phyloP scores from a whole-genome alignment of 2,888 invertebrate genomes.

The Lysandra coridon region DNA sequence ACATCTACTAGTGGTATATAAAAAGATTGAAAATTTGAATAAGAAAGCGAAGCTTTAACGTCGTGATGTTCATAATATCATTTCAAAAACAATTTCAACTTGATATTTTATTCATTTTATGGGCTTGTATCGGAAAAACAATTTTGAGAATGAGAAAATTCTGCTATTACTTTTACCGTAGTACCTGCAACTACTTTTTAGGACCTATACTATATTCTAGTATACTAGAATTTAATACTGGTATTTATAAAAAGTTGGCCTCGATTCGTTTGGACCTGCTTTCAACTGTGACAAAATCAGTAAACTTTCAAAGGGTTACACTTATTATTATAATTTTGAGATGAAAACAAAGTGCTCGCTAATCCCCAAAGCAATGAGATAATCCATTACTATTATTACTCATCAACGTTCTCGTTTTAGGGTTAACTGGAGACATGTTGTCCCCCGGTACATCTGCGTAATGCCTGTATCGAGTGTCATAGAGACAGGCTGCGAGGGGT shows the following conservation, averaged over 20 bases:
- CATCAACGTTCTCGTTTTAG: constrained; percentile 63
- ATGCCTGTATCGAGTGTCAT: constrained; percentile 70
- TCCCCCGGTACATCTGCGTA: constrained; percentile 57
- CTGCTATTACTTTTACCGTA: not conserved
- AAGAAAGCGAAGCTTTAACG: not conserved
- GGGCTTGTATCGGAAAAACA: not conserved
- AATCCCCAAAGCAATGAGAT: constrained; percentile 47
- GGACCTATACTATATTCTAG: too few species aligned
- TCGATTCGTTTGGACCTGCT: not conserved
- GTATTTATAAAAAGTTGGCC: too few species aligned
- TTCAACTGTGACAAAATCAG: not conserved
- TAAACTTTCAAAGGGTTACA: not conserved
- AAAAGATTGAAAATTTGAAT: not conserved
- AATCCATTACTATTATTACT: constrained; percentile 71
- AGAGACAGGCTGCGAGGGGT: constrained; percentile 53
- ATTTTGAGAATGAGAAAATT: not conserved
- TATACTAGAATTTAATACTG: too few species aligned
- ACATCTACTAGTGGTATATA: not conserved
- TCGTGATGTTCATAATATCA: not conserved
- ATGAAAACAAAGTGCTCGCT: constrained; percentile 41
- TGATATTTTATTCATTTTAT: constrained; percentile 14
- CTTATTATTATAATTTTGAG: constrained; percentile 23
- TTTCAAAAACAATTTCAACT: not conserved
- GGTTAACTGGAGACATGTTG: constrained; percentile 66
- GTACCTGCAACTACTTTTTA: too few species aligned